A percentile compares a stretch with the other conserved stretches of the same genome.
phyloP scores from a whole-genome alignment of 1,140 invertebrate species.

The Diachasmimorpha longicaudata region DNA sequence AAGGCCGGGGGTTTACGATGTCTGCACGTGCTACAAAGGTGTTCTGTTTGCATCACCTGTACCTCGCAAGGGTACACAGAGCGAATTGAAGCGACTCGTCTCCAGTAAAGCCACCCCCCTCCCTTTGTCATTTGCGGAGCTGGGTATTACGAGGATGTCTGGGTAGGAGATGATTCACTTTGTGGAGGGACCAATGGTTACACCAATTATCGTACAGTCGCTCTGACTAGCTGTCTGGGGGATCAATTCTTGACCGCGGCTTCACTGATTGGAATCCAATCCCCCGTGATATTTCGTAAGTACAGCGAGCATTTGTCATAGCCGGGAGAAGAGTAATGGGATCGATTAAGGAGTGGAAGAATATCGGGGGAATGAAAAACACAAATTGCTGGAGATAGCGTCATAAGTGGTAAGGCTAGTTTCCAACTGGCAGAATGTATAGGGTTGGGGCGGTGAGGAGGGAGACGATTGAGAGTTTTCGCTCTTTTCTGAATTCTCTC shows the following conservation, averaged over 20 bases:
- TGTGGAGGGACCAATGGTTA: not conserved
- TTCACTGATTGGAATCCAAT: not conserved
- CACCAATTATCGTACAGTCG: not conserved
- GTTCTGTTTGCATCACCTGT: not conserved
- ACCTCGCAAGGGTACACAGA: too few species aligned
- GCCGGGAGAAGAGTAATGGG: not conserved
- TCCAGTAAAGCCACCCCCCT: not conserved
- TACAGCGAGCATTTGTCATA: not conserved
- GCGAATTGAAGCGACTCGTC: too few species aligned
- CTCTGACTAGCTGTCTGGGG: not conserved
- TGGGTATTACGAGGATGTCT: too few species aligned
- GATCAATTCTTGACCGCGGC: not conserved
- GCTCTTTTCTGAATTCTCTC: conserved; percentile 22
- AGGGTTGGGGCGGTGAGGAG: not conserved
- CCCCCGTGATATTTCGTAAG: not conserved
- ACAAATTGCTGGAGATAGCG: not conserved
- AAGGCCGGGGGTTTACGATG: not conserved
- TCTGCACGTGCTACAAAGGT: not conserved
- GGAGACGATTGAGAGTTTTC: conserved; percentile 22
- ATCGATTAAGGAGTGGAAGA: not conserved
- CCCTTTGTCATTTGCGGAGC: not conserved
- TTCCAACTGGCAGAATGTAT: not conserved
- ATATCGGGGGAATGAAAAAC: not conserved
- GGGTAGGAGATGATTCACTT: not conserved
- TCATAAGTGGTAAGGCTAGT: conserved; percentile 5